phyloP scores from a whole-genome alignment of 2,113 vertebrate species.

The Ciconia stormi region DNA sequence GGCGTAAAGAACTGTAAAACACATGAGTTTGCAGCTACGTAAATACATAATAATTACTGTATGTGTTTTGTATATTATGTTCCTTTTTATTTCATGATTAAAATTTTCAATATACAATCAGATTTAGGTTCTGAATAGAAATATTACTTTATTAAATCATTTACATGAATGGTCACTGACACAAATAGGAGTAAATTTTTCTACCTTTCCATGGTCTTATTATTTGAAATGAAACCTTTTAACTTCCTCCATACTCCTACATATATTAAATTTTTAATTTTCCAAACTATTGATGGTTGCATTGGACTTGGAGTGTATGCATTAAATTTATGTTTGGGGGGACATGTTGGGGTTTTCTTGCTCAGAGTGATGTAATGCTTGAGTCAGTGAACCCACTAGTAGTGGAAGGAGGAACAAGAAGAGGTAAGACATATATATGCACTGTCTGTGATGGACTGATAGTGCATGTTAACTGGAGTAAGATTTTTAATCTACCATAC shows the following conservation, averaged over 20 bases:
- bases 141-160: not conserved
- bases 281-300: not conserved
- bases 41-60: not conserved
- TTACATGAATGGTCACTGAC: not conserved
- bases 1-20: not conserved
- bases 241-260: not conserved
- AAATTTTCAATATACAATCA: not conserved
- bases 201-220: not conserved
- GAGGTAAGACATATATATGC: not conserved
- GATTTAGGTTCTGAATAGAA: not conserved
- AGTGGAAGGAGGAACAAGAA: not conserved
- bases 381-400: not conserved
- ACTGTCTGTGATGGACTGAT: not conserved
- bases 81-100: not conserved
- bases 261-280: not conserved
- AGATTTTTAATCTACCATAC: not conserved
- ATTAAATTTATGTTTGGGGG: not conserved
- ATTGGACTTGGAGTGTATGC: not conserved
- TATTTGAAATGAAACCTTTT: not conserved
- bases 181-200: not conserved
- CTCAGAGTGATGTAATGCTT: not conserved
- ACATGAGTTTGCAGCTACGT: not conserved
- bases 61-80: not conserved
- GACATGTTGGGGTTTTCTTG: not conserved
- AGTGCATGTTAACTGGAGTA: not conserved